Base-by-base conservation (phyloP, 2,113 vertebrate genomes). In the Centropus unirufus region DNA sequence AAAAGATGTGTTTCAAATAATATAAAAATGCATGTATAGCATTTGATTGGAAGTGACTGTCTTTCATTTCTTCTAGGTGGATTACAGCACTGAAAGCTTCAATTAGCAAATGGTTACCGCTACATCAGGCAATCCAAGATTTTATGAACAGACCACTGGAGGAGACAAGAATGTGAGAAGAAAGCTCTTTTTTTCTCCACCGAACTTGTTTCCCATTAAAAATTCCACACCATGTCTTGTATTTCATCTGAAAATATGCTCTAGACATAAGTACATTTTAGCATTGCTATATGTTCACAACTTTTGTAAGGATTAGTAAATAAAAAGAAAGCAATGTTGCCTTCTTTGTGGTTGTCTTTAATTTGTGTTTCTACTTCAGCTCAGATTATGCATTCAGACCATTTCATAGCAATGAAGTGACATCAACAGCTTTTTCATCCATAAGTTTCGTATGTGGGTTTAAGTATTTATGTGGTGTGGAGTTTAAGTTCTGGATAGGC, bases 91-190 rank as follows among this genome's bases (percentile, higher is more conserved):
- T 99, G 90, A 98, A 97, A 97, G 93, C 97, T 12, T 99, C 99
- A 17, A 98, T 99, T 94, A 98, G 97, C 82, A 99, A 99, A 95
- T 99, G 99, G 99, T 82, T 99, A 86, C 99, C 98, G 55, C 95
- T 99, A 47, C 98, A 99, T 77, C 98, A 98, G 82, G 98, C 98
- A 74, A 98, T 99, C 93, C 98, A 99, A 88, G 98, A 99, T 91
- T 99, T 98, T 93, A 98, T 98, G 97, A 98, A 96, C 57, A 97
- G 87, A 17, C 98, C 98, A 40, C 89, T 98, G 27, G 98, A 99
- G 52, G 98, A 99, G 96, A 99, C 98, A 23, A 98, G 98, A 84
- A 99, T 99, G 98, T 99, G 91, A 99, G 79, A 81, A 61, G 61
- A 83, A 70, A 76, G 16, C 5, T 57, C 27, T 15, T 24, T 47